Percentiles rank a stretch among this genome's conserved stretches.
phyloP scores from a whole-genome alignment of 2,888 invertebrate genomes.

The Archips xylosteana region DNA sequence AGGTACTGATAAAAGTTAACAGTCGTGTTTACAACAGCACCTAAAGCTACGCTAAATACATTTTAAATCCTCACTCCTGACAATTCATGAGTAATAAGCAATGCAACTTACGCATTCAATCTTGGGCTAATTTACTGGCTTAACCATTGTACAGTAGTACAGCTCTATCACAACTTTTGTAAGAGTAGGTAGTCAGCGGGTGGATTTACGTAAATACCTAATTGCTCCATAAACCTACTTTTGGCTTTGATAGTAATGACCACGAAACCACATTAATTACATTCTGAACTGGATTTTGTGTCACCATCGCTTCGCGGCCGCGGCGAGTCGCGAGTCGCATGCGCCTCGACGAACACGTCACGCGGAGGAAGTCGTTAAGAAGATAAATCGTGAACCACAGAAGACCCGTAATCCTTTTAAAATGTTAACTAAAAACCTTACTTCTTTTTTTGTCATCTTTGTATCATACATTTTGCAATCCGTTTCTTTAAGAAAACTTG shows the following conservation, averaged over 20 bases:
- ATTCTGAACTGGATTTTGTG: constrained; percentile 1
- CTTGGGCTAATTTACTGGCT: too few species aligned
- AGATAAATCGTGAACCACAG: constrained; percentile 76
- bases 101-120: too few species aligned
- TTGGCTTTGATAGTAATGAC: background rate
- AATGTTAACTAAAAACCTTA: constrained; percentile 62
- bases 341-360: constrained; percentile 59
- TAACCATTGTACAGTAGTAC: too few species aligned
- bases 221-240: constrained; percentile 7
- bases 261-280: constrained; percentile 7
- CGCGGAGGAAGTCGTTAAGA: constrained; percentile 77
- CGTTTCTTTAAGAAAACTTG: constrained; percentile 39
- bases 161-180: background rate
- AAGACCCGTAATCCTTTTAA: constrained; percentile 74
- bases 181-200: background rate
- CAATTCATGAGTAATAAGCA: too few species aligned
- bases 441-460: constrained; percentile 53
- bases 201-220: background rate
- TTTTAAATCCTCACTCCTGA: background rate
- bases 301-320: constrained; percentile 42
- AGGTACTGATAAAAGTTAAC: background rate
- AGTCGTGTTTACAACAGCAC: background rate
- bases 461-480: constrained; percentile 48
- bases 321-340: constrained; percentile 37
- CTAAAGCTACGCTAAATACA: background rate